Evolutionary conservation across 2,888 invertebrate species (phyloP), one percentile per base, ranked within the genome.

Genomic region (Lasioglossum oenotherae): DNA sequence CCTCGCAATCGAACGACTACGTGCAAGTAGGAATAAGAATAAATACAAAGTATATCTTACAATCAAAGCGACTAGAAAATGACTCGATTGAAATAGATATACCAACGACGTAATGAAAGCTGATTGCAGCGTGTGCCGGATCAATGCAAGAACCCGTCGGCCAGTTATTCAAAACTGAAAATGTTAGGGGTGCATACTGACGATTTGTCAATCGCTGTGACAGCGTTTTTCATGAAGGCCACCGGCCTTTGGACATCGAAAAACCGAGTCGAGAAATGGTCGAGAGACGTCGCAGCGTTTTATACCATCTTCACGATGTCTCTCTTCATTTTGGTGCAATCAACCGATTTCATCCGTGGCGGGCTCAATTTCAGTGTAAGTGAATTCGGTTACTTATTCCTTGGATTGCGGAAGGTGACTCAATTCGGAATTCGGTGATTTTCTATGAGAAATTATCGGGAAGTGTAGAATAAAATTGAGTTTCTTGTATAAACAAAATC

Each of bases 191-290:
- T n/a, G 1, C 16, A 49, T 19, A 41, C n/a, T 4, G 60, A 77
- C 16, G 85, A 88, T 41, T 0, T 86, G 14, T 81, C 88, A 12
- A 41, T 86, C 27, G 81, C 23, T 4, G 12, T 91, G 4, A 84
- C 90, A 19, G 74, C 85, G 44, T 88, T 89, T 46, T 90, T 84
- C 64, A 87, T 92, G 90, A 91, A 84, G 41, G 72, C 85, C 23
- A 86, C 86, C 2, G 92, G 92, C 23, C 89, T 92, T 31, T 92
- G 92, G 92, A n/a, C 81, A 12, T 78, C 89, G 0, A 71, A 78
- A 10, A 85, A 73, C 10, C 35, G 72, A 4, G 41, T 35, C 0
- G 88, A 91, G 14, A 78, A 82, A 82, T 60, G 44, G 6, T 64
- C 60, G 4, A 31, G 60, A 31, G 1, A n/a, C 16, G 10, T 64